Evolutionary conservation across 2,797 vertebrate species (phyloP).

Genomic region (Pampus argenteus): DNA sequence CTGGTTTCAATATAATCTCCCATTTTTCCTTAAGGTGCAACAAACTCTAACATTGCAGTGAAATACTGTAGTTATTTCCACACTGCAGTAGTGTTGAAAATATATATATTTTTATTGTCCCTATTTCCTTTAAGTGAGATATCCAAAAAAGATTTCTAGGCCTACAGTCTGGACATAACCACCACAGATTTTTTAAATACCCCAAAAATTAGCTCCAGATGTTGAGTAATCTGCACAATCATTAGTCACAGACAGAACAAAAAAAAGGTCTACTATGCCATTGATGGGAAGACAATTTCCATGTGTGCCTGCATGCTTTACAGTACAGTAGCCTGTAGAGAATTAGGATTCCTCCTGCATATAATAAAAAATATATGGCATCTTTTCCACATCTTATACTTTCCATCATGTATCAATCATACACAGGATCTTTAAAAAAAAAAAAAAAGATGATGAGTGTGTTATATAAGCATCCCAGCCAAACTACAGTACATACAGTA

Average conservation of each 20-base stretch:
- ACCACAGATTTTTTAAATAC: constrained; percentile 69
- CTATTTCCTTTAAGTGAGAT: constrained; percentile 33
- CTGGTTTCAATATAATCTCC: constrained; percentile 12
- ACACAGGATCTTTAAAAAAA: too few relatives aligned
- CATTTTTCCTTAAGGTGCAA: constrained; percentile 23
- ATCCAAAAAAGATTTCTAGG: constrained; percentile 41
- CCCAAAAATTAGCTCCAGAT: constrained; percentile 79
- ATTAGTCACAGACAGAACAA: constrained; percentile 67
- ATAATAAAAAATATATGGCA: constrained; percentile 16
- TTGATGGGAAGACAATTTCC: constrained; percentile 67
- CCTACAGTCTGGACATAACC: constrained; percentile 64
- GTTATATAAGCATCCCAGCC: neutral
- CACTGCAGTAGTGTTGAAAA: constrained; percentile 37
- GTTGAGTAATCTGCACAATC: constrained; percentile 71
- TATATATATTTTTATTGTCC: constrained; percentile 19
- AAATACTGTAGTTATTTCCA: constrained; percentile 14
- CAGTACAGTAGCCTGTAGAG: constrained; percentile 58
- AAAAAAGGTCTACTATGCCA: constrained; percentile 53
- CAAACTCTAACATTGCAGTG: constrained; percentile 6
- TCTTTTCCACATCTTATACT: constrained; percentile 21
- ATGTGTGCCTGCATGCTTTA: constrained; percentile 59
- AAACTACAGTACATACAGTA: neutral
- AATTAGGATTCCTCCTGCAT: constrained; percentile 23
- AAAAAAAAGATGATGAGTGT: too few relatives aligned
- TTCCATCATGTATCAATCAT: constrained; percentile 30